Percentiles rank a stretch among this genome's conserved stretches.
Conservation (phyloP, 2,888 invertebrate genomes). For the Thera obeliscata region DNA sequence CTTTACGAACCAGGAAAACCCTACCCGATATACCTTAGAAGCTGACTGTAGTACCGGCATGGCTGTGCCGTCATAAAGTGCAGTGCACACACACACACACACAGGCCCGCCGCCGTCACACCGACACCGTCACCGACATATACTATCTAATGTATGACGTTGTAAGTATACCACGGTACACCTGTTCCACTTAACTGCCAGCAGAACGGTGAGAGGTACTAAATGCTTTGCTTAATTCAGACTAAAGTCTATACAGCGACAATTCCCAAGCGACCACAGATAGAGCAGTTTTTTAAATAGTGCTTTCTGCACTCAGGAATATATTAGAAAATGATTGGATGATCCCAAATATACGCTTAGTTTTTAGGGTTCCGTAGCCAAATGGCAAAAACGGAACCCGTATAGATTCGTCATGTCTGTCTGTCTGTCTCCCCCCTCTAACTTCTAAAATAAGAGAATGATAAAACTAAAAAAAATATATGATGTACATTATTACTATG, state of each 20-base stretch:
- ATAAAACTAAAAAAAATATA: too few species aligned
- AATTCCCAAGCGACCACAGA: neutral
- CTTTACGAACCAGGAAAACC: too few species aligned
- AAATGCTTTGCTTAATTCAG: neutral
- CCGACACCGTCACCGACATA: neutral
- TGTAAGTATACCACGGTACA: conserved; percentile 3
- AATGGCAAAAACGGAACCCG: too few species aligned
- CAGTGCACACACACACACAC: neutral
- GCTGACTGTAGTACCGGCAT: neutral
- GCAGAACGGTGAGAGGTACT: neutral
- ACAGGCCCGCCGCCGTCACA: neutral
- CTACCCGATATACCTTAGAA: neutral
- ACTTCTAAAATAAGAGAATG: too few species aligned
- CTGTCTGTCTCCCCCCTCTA: too few species aligned
- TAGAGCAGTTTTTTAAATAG: neutral
- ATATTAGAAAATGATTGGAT: too few species aligned
- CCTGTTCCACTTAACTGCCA: neutral
- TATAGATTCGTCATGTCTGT: too few species aligned
- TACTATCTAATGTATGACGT: conserved; percentile 7
- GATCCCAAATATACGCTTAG: too few species aligned
- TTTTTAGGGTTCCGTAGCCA: too few species aligned
- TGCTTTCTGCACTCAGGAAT: neutral
- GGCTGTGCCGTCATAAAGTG: neutral
- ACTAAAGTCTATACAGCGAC: neutral
- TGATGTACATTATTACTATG: too few species aligned